Evolutionary conservation across 2,888 invertebrate species (phyloP), one percentile per base, ranked within the genome.

Genomic region (Nephrotoma guestfalica): DNA sequence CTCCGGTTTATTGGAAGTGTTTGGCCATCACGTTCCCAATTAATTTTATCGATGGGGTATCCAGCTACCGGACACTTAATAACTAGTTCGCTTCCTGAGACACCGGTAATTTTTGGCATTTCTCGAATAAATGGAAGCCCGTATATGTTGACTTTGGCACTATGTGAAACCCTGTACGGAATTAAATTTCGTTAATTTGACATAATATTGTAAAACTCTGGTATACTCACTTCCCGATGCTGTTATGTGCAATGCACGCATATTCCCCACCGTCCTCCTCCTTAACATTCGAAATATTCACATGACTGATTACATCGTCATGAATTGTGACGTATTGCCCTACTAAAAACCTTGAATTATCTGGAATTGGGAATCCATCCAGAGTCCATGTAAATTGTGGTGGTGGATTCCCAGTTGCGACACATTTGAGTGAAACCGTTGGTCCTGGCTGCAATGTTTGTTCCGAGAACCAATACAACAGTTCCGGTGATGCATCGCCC

Each of bases 391-490:
- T 94, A 92, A 98, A 97, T 91, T 96, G 96, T 4, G 98, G 98
- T 86, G 97, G 96, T 6, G 98, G 98, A 92, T 97, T 98, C 86
- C 98, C 98, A 89, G 97, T 96, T n/a, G 97, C 97, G 87, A 96
- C 96, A 92, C 98, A 98, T 92, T 97, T 97, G 88, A 98, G 93
- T 30, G 97, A 97, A 86, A 98, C 96, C 88, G 96, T 96, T 45
- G 97, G 97, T 18, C 98, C 98, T 0, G 97, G 97, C 90, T 97
- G 97, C 87, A 98, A 92, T 9, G 97, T 97, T 92, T 97, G 97
- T 91, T 97, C 97, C 87, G 96, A 96, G 92, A 98, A 98, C 95
- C 96, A 96, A 93, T 97, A 97, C 89, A 96, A 94, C 89, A 97
- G 93, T 92, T 97, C 97, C 84, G 97, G 97, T 88, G 97, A 96